Evolutionary conservation across 2,888 invertebrate species (phyloP), one percentile per base, ranked within the genome.

Genomic region (Willowsia nigromaculata): DNA sequence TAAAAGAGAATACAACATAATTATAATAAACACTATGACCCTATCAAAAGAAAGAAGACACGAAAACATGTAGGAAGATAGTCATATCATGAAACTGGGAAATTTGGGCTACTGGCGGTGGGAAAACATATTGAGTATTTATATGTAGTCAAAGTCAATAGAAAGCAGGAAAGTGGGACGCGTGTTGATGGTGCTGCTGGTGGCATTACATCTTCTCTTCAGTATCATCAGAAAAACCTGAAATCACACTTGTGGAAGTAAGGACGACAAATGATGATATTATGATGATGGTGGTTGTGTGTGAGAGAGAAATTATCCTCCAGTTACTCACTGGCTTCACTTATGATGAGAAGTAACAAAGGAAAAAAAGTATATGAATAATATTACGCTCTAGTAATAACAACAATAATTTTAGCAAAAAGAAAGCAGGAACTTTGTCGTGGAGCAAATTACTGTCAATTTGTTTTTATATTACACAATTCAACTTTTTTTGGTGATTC

Each of bases 111-210:
- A 11, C 2, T 62, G 62, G 15, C 1, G 59, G 15, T 30, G 6
- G 30, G 0, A 33, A 7, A 65, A 18, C 30, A 33, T 65, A n/a
- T 15, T 22, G 22, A 25, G 65, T 37, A 71, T 71, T 71, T 71
- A 71, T 71, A 47, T 74, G 47, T 27, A 74, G 27, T 47, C 74
- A 68, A 27, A 71, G 71, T 71, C 71, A 74, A 47, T 74, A 47
- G 47, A 71, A 43, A 71, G 47, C 27, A 2, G 56, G 56, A 56
- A 56, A 62, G 62, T 62, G 62, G 62, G 30, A 62, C 62, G 62
- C n/a, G 18, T n/a, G 15, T 2, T 18, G 22, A 56, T 13, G 7
- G n/a, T 65, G 65, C 6, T 33, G 33, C 18, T 30, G n/a, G 62
- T 1, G 30, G 62, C 13, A 62, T 1, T 62, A 1, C 1, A n/a